These are phyloP conservation scores for Brachionus angularis DNA, from an alignment of 1,140 invertebrate species.

Conservation along the genomic window DNA sequence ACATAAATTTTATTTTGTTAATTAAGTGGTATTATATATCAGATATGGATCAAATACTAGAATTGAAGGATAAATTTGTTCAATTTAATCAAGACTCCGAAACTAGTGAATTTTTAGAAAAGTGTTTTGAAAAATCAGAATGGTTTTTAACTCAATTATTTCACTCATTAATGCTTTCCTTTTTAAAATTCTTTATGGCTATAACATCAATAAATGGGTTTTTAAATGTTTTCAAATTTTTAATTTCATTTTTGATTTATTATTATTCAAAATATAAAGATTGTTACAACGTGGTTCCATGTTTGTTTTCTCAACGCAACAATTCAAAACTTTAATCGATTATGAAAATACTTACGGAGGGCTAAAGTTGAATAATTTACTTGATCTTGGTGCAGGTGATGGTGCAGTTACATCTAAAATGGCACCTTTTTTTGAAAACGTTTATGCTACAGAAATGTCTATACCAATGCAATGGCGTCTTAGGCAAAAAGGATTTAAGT, in stretches of 20 bases:
- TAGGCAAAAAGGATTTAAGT: constrained; percentile 70
- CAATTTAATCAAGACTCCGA: constrained; percentile 67
- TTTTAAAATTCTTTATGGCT: constrained; percentile 72
- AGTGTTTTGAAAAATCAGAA: constrained; percentile 69
- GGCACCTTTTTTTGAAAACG: constrained; percentile 63
- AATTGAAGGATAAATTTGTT: constrained; percentile 59
- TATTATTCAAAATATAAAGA: constrained; percentile 59
- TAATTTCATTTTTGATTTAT: too few species aligned
- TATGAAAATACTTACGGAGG: constrained; percentile 48
- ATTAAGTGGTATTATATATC: constrained; percentile 31
- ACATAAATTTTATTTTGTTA: neutral
- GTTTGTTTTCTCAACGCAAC: constrained; percentile 78
- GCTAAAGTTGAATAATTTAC: constrained; percentile 58
- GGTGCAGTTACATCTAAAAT: constrained; percentile 76
- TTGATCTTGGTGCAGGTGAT: constrained; percentile 87
- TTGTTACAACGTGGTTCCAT: constrained; percentile 79
- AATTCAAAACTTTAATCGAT: constrained; percentile 67
- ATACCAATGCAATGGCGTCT: constrained; percentile 72
- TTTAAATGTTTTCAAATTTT: constrained; percentile 54
- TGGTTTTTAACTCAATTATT: constrained; percentile 72
- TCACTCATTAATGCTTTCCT: constrained; percentile 66
- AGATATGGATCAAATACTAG: neutral
- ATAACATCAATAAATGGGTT: constrained; percentile 78
- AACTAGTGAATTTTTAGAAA: constrained; percentile 68
- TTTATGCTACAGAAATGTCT: constrained; percentile 82